phyloP scores from a whole-genome alignment of 2,797 vertebrate genomes.

The Sebastes paucispinis region DNA sequence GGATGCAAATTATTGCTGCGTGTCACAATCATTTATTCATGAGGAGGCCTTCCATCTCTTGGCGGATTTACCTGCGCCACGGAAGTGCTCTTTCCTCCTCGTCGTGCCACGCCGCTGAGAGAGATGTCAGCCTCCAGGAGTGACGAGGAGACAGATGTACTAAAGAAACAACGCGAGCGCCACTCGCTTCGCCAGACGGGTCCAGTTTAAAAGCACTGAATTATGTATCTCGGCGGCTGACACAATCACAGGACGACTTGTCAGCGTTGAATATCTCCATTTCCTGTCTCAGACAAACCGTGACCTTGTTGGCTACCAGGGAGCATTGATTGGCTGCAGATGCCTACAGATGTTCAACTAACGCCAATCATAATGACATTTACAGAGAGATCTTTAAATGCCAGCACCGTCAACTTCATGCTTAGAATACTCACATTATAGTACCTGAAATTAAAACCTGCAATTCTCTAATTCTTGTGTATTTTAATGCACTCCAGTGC shows the following conservation, averaged over 20 bases:
- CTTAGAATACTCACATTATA: conserved; percentile 8
- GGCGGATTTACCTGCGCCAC: conserved; percentile 74
- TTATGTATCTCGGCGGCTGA: conserved; percentile 72
- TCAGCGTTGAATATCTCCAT: conserved; percentile 53
- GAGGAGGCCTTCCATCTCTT: conserved; percentile 66
- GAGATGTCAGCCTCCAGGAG: conserved; percentile 76
- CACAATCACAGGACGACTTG: conserved; percentile 55
- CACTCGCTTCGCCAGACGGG: conserved; percentile 58
- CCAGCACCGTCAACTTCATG: background rate
- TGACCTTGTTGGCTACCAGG: conserved; percentile 49
- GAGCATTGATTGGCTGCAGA: conserved; percentile 49
- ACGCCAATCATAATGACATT: conserved; percentile 45
- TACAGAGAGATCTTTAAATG: conserved; percentile 11
- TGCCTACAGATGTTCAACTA: conserved; percentile 21
- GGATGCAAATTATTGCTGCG: conserved; percentile 80
- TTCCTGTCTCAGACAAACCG: conserved; percentile 50
- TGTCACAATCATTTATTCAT: conserved; percentile 83
- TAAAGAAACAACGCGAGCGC: conserved; percentile 53
- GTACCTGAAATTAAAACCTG: conserved; percentile 45
- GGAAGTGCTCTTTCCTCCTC: conserved; percentile 61
- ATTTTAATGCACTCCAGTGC: conserved; percentile 46
- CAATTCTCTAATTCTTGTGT: conserved; percentile 40
- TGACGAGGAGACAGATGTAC: conserved; percentile 69
- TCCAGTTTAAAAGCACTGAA: conserved; percentile 78
- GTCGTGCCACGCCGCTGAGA: conserved; percentile 56